Evolutionary conservation across 2,797 vertebrate species (phyloP).

Genomic region (Pangasius djambal): DNA sequence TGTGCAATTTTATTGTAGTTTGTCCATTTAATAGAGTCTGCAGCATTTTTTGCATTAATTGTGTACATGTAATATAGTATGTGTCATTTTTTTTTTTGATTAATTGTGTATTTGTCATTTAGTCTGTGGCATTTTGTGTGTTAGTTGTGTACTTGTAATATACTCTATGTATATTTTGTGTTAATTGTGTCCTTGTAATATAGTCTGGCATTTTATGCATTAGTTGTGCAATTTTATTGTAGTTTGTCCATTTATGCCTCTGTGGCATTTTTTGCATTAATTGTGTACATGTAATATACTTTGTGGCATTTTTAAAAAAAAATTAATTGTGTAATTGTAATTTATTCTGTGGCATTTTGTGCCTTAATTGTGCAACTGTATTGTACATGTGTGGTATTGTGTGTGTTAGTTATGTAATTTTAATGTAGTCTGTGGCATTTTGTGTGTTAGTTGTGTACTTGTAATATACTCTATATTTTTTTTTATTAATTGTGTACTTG

Average conservation of each 20-base stretch:
- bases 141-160: not conserved
- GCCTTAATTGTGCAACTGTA: not conserved
- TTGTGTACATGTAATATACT: not conserved
- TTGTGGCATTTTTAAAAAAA: not conserved
- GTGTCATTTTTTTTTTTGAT: not conserved
- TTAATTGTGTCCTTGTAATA: not conserved
- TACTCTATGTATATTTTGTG: not conserved
- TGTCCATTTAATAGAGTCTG: not conserved
- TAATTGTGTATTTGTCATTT: not conserved
- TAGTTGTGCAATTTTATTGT: not conserved
- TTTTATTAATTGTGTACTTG: not conserved
- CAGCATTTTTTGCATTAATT: not conserved
- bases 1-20: not conserved
- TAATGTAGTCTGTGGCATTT: not conserved
- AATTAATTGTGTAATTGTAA: not conserved
- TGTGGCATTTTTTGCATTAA: not conserved
- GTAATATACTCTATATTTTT: not conserved
- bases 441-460: not conserved
- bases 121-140: not conserved
- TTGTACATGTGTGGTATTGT: not conserved
- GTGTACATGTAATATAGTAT: not conserved
- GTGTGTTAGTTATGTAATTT: not conserved
- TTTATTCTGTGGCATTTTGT: not conserved
- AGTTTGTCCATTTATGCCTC: not conserved
- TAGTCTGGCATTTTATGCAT: not conserved